Evolutionary conservation across 2,888 invertebrate genomes (phyloP), one percentile per base, ranked within the genome.

Genomic region (Dynastes grantii): DNA sequence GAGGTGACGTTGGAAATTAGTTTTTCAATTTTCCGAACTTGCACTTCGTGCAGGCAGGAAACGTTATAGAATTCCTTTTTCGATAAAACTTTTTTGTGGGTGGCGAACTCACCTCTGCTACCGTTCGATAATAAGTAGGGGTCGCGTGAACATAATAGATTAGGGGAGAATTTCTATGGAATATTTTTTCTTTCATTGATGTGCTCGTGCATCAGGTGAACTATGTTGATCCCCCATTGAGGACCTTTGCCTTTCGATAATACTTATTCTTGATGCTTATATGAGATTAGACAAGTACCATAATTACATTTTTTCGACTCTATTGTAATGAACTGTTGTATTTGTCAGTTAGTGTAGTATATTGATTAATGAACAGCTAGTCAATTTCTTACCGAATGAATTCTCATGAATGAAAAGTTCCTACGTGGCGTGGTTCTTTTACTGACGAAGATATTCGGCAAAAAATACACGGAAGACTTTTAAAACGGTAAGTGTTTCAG

Each of bases 211-310:
- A 81, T 83, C 83, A 83, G 84, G 84, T 84, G 83, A 83, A 81
- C 81, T 80, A 80, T 79, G 64, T 37, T 40, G 37, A 29, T 64
- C 53, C 70, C 68, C 81, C 77, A 77, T 79, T 77, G 76, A 80
- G 80, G 81, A 81, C 81, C 82, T 83, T 83, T 83, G 81, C 32
- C 81, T 84, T 84, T 83, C 82, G 80, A 82, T 83, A 84, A 83
- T 83, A 82, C 82, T 79, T 81, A 82, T 83, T 83, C 82, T 83
- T 6, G 29, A 29, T 29, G 5, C 13, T 63, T 29, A 63, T 11
- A 63, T 27, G 27, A 55, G 55, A 55, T 22, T 55, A 55, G n/a
- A 55, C 1, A 55, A 55, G 55, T 55, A 22, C 55, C 22, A 9
- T 55, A 55, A 55, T 55, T 55, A 55, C 55, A 55, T 22, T 55